phyloP scores from a whole-genome alignment of 2,797 vertebrate species.

The Ispidina picta region DNA sequence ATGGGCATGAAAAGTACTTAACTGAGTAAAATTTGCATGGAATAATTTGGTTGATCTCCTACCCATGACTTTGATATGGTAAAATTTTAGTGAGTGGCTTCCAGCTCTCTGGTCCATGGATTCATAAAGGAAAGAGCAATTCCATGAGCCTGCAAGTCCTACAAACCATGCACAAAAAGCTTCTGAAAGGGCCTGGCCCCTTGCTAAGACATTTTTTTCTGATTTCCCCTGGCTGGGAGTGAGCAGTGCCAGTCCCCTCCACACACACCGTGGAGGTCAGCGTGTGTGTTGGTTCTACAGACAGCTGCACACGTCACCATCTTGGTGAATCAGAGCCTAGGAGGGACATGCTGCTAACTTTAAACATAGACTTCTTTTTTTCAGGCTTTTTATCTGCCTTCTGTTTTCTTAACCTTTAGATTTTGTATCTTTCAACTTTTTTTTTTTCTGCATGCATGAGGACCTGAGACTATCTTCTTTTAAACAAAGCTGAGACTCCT shows the following conservation, averaged over 20 bases:
- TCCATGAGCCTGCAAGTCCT: not conserved
- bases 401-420: not conserved
- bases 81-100: not conserved
- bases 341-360: not conserved
- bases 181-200: not conserved
- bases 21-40: not conserved
- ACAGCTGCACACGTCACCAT: not conserved
- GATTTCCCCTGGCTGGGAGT: not conserved
- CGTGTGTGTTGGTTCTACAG: rapidly evolving
- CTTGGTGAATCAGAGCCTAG: not conserved
- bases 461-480: not conserved
- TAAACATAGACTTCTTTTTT: not conserved
- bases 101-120: not conserved
- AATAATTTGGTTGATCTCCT: not conserved
- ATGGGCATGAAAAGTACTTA: not conserved
- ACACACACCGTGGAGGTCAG: rapidly evolving
- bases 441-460: not conserved
- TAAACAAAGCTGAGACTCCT: not conserved
- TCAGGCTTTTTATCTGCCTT: not conserved
- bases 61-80: not conserved
- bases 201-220: not conserved
- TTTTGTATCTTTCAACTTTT: not conserved
- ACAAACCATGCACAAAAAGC: rapidly evolving
- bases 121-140: not conserved
- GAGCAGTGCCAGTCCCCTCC: not conserved